A percentile compares a stretch with the other conserved stretches of the same genome.
phyloP scores from a whole-genome alignment of 2,113 vertebrate genomes.

The Saguinus imperator region DNA sequence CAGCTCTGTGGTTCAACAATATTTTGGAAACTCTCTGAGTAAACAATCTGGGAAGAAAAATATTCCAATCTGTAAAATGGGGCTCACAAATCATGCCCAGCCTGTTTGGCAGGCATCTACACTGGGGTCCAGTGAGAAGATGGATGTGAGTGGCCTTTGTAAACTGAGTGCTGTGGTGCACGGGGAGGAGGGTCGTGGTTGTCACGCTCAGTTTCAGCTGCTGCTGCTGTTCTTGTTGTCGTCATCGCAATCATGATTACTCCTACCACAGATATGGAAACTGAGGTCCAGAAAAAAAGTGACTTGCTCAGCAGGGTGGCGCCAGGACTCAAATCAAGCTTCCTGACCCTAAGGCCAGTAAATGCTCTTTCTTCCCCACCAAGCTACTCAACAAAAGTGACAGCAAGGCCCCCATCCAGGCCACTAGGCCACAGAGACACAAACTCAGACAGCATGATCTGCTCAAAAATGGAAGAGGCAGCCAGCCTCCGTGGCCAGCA shows the following conservation, averaged over 20 bases:
- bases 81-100: neutral
- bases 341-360: neutral
- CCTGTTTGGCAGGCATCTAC: neutral
- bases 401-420: neutral
- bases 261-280: neutral
- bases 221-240: fast-evolving
- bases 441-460: neutral
- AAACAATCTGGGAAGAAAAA: neutral
- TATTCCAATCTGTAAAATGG: neutral
- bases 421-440: neutral
- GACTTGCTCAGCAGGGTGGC: neutral
- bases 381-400: neutral
- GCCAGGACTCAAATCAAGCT: neutral
- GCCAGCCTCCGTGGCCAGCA: neutral
- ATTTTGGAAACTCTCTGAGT: neutral
- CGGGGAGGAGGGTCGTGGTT: too few species aligned
- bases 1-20: neutral
- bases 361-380: neutral
- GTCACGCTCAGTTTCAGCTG: neutral
- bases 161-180: fast-evolving
- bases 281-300: neutral
- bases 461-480: neutral
- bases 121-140: neutral
- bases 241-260: neutral
- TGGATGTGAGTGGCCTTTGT: neutral